phyloP scores from a whole-genome alignment of 2,797 vertebrate species.

The Amazona ochrocephala region DNA sequence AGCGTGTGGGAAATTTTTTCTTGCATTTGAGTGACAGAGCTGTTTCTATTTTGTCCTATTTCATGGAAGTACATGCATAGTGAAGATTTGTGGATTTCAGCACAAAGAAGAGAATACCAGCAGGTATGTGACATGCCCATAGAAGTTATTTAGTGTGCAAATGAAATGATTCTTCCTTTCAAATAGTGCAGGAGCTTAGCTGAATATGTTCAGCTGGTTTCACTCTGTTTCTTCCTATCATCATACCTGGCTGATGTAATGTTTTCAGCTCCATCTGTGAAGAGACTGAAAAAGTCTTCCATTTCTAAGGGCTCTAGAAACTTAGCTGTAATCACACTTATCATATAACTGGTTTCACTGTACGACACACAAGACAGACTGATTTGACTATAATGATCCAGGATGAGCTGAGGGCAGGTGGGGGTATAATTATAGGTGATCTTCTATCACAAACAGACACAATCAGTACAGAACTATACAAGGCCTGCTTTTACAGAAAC shows the following conservation, averaged over 20 bases:
- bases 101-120: conserved; percentile 1
- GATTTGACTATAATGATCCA: not conserved
- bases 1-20: not conserved
- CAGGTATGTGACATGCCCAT: not conserved
- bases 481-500: conserved; percentile 13
- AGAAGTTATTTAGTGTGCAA: not conserved
- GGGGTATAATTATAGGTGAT: not conserved
- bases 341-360: not conserved
- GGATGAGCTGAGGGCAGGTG: not conserved
- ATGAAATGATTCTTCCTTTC: not conserved
- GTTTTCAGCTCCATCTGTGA: not conserved
- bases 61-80: not conserved
- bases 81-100: not conserved
- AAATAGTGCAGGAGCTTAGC: not conserved
- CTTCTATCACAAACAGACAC: not conserved
- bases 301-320: not conserved
- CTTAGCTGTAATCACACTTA: not conserved
- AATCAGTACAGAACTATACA: conserved; percentile 33
- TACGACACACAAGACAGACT: not conserved
- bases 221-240: not conserved
- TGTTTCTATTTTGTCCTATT: not conserved
- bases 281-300: not conserved
- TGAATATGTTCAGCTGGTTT: not conserved
- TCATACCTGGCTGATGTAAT: not conserved
- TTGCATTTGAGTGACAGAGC: not conserved